phyloP scores from a whole-genome alignment of 2,797 vertebrate species.

The Fistularia tabacaria region DNA sequence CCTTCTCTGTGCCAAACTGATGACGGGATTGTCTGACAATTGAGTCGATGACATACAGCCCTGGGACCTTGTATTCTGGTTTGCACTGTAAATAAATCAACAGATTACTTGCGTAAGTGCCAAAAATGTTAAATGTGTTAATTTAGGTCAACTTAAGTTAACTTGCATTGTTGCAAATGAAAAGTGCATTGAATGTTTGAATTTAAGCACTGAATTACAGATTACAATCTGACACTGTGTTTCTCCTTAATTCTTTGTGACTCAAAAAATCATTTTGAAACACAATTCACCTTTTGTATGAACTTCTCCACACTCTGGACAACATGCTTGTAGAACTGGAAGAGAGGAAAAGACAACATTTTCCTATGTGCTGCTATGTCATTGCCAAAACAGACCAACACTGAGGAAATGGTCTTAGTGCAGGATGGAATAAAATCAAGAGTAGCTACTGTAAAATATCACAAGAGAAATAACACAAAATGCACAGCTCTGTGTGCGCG shows the following conservation, averaged over 20 bases:
- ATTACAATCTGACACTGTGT: no score
- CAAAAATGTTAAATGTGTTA: neutral
- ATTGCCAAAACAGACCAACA: neutral
- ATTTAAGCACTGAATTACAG: no score
- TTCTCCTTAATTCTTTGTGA: no score
- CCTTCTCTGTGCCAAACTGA: slow-evolving; percentile 98
- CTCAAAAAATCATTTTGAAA: neutral
- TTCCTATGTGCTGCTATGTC: neutral
- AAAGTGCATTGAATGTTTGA: fast-evolving
- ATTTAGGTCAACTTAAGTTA: no score
- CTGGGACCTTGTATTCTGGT: slow-evolving; percentile 98
- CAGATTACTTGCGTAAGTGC: slow-evolving; percentile 6
- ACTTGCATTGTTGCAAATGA: neutral
- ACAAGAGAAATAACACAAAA: no score
- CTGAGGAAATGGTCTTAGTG: neutral
- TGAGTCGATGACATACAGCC: slow-evolving; percentile 96
- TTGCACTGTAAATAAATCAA: slow-evolving; percentile 81
- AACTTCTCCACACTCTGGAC: slow-evolving; percentile 99
- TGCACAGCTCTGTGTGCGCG: no score
- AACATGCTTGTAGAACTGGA: slow-evolving; percentile 99
- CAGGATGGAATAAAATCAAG: neutral
- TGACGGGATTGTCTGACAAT: slow-evolving; percentile 98
- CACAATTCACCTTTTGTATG: slow-evolving; percentile 88
- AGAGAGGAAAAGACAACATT: slow-evolving; percentile 46
- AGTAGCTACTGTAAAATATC: neutral